phyloP scores from a whole-genome alignment of 2,797 vertebrate species.

The Lepilemur septentrionalis region DNA sequence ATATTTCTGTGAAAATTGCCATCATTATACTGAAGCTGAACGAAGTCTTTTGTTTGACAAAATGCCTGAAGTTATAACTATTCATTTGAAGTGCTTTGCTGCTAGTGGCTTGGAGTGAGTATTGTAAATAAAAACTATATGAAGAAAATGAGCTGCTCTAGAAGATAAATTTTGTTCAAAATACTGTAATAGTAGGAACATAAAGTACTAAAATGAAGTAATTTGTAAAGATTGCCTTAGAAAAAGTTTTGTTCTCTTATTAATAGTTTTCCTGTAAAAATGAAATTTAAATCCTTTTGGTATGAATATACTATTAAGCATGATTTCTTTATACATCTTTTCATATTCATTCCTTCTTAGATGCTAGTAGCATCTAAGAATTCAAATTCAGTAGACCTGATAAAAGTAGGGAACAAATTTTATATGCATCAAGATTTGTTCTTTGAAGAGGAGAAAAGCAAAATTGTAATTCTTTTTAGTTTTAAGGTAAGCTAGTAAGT shows the following conservation, averaged over 20 bases:
- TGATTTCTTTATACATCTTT: background rate
- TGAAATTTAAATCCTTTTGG: background rate
- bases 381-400: background rate
- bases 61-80: constrained; percentile 97
- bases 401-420: background rate
- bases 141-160: background rate
- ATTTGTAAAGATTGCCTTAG: constrained; percentile 19
- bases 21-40: constrained; percentile 97
- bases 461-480: constrained; percentile 29
- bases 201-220: constrained; percentile 23
- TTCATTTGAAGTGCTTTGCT: constrained; percentile 99
- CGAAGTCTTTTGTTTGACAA: constrained; percentile 97
- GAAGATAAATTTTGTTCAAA: constrained; percentile 22
- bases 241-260: background rate
- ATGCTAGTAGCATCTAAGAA: background rate
- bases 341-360: constrained; percentile 20
- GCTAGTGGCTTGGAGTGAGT: constrained; percentile 95
- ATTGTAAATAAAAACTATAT: constrained; percentile 64
- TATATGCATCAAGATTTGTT: background rate
- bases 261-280: constrained; percentile 29
- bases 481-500: constrained; percentile 41
- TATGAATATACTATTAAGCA: background rate
- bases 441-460: background rate
- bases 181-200: background rate
- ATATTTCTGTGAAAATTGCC: constrained; percentile 98